phyloP scores from a whole-genome alignment of 2,797 vertebrate species.

The Telmatherina bonti region DNA sequence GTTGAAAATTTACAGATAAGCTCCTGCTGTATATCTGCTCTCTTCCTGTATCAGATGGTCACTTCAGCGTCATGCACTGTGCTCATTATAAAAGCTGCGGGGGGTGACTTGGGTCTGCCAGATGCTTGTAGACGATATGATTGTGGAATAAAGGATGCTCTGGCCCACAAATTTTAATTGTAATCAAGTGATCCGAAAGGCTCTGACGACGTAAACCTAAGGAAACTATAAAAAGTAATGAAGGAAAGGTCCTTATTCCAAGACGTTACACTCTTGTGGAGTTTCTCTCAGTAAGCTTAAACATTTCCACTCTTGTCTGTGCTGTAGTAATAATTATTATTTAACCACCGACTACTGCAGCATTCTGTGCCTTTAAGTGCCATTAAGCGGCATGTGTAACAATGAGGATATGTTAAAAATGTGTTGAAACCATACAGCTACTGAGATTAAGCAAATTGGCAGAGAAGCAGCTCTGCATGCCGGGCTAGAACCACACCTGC shows the following conservation, averaged over 20 bases:
- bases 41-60: conserved; percentile 10
- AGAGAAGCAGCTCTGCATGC: conserved; percentile 8
- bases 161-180: not conserved
- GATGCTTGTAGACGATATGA: conserved; percentile 6
- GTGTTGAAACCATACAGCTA: conserved; percentile 18
- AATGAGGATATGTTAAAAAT: conserved; percentile 30
- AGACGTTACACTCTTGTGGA: not conserved
- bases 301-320: conserved; percentile 1
- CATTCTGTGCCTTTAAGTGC: conserved; percentile 1
- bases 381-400: conserved; percentile 40
- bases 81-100: not conserved
- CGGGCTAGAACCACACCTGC: conserved; percentile 28
- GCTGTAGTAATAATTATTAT: not conserved
- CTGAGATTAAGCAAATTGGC: conserved; percentile 34
- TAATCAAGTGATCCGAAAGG: not conserved
- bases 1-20: conserved; percentile 46
- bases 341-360: not conserved
- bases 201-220: not conserved
- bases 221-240: not conserved
- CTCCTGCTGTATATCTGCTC: conserved; percentile 7
- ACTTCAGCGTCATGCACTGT: conserved; percentile 5
- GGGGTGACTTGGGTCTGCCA: not conserved
- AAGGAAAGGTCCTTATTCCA: not conserved
- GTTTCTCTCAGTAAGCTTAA: not conserved
- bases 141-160: not conserved